Conservation (phyloP, 2,888 invertebrate species). For the Oscheius myriophilus region DNA sequence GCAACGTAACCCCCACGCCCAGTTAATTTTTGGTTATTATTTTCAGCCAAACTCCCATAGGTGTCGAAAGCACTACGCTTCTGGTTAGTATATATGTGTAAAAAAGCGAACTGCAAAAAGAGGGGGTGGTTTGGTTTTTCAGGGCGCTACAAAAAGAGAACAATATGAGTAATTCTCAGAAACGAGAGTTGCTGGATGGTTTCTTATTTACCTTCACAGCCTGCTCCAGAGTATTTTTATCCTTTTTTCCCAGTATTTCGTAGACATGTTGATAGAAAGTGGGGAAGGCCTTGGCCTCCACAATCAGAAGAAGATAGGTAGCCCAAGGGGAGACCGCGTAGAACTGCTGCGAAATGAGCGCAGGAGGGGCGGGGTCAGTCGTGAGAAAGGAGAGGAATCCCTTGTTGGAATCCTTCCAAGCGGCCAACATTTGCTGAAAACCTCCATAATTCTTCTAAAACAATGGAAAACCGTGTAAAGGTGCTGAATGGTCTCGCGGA, state of each 20-base stretch:
- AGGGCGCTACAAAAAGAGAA: no score
- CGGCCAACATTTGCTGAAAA: conserved; percentile 36
- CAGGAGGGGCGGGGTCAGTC: conserved; percentile 55
- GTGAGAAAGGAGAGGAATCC: conserved; percentile 61
- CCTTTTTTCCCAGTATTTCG: conserved; percentile 55
- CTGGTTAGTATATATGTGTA: no score
- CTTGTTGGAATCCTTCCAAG: conserved; percentile 41
- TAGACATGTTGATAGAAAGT: conserved; percentile 53
- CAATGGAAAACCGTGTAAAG: conserved; percentile 51
- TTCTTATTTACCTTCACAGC: conserved; percentile 50
- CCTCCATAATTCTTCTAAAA: no score
- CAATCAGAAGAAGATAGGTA: conserved; percentile 57
- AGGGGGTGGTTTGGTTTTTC: no score
- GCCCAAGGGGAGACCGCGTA: conserved; percentile 54
- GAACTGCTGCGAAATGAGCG: conserved; percentile 48
- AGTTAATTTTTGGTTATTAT: no score
- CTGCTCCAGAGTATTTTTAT: conserved; percentile 51
- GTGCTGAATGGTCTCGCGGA: conserved; percentile 47
- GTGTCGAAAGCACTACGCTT: no score
- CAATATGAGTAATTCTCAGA: no score
- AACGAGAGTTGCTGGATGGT: no score
- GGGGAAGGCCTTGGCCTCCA: conserved; percentile 53
- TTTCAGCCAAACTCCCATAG: no score
- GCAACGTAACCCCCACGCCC: no score
- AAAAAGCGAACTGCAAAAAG: no score